Evolutionary conservation across 2,797 vertebrate genomes (phyloP), one percentile per base, ranked within the genome.

Genomic region (Ambastaia sidthimunki): DNA sequence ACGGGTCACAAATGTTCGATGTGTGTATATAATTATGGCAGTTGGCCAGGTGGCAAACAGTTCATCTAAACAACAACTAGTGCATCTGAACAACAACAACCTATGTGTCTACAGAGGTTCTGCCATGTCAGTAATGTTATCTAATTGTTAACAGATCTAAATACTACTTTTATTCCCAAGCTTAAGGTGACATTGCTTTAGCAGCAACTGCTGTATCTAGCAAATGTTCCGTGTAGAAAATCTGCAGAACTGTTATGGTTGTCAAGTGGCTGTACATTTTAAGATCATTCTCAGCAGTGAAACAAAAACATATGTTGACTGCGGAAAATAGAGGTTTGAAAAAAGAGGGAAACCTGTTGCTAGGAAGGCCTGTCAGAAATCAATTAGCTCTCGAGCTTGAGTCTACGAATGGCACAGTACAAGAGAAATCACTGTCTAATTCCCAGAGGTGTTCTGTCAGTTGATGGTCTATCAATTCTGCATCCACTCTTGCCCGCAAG

Each of bases 341-440:
- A 16, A 47, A 47, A 70, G 18, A 69, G 54, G 34, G 34, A 66
- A 73, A 57, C 55, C 57, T 82, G 71, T 82, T 82, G 74, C 55
- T 68, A 34, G 52, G 12, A 57, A 74, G 54, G 37, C 62, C 70
- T 82, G 76, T 74, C 77, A 67, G 65, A 25, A 79, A 70, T 83
- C 82, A 83, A 76, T 83, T 80, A 83, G 70, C 62, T 72, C 72
- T 59, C 34, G 6, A 37, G 55, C 37, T 66, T 55, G 57, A 50
- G 4, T 9, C 47, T 57, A 62, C 21, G 57, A 71, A 70, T 66
- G 77, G 73, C 74, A 72, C 62, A 10, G 28, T 67, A 28, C 2
- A 48, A 54, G 31, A 55, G 65, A 74, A 76, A 84, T 60, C 63
- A 4, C 62, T 65, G 82, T 81, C 82, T 82, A 62, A 76, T 77